Evolutionary conservation across 2,888 invertebrate species (phyloP).

Genomic region (Amphimallon solstitiale): DNA sequence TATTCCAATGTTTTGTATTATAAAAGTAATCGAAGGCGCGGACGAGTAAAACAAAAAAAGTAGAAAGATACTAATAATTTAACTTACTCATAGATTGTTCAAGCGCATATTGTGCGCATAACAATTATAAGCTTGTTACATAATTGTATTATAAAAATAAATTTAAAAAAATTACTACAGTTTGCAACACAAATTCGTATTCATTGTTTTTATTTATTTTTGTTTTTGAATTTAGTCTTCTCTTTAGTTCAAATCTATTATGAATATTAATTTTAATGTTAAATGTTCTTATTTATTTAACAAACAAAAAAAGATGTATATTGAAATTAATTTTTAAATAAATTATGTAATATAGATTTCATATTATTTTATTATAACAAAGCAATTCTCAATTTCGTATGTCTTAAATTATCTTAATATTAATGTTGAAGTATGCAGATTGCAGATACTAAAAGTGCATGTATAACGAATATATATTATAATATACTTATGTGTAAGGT

Average conservation of each 20-base stretch:
- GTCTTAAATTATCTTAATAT: background rate
- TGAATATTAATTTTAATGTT: constrained; percentile 28
- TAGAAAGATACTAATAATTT: constrained; percentile 8
- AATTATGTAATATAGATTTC: constrained; percentile 16
- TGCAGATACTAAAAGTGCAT: constrained; percentile 38
- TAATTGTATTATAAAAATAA: background rate
- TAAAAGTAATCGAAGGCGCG: constrained; percentile 1
- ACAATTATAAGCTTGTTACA: background rate
- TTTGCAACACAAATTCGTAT: constrained; percentile 5
- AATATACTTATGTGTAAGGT: too few relatives aligned
- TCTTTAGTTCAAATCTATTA: constrained; percentile 21
- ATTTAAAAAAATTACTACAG: background rate
- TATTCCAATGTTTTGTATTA: constrained; percentile 9
- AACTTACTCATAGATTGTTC: background rate
- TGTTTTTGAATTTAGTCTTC: constrained; percentile 15
- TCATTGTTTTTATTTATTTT: constrained; percentile 13
- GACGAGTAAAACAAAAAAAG: background rate
- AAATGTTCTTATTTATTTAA: constrained; percentile 30
- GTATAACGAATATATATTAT: background rate
- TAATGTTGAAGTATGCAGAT: background rate
- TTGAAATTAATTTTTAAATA: constrained; percentile 31
- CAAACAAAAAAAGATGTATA: constrained; percentile 13
- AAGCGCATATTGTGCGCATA: constrained; percentile 9
- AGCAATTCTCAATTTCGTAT: background rate
- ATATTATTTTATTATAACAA: constrained; percentile 7